Percentiles rank a stretch among this genome's conserved stretches.
phyloP scores from a whole-genome alignment of 2,113 vertebrate genomes.

The Channa maculata region DNA sequence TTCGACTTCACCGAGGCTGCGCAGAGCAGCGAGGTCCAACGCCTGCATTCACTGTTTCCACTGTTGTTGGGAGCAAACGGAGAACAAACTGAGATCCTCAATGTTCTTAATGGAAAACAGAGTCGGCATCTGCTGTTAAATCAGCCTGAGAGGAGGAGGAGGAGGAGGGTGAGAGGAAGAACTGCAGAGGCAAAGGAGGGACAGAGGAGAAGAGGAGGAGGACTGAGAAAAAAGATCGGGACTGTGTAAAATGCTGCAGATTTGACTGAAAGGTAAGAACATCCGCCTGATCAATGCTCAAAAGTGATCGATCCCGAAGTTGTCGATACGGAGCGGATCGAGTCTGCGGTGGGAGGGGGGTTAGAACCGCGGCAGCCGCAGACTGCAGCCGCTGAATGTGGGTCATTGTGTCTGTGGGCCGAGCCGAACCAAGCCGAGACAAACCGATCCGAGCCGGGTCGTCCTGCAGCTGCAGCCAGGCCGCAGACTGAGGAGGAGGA shows the following conservation, averaged over 20 bases:
- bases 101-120: not conserved
- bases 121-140: not conserved
- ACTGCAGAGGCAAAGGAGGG: slow-evolving; percentile 1
- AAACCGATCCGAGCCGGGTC: slow-evolving; percentile 33
- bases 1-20: slow-evolving; percentile 54
- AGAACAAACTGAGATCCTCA: not conserved
- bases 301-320: slow-evolving; percentile 17
- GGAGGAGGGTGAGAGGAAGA: slow-evolving; percentile 7
- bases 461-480: slow-evolving; percentile 46
- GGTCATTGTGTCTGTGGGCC: slow-evolving; percentile 78
- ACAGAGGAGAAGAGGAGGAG: slow-evolving; percentile 18
- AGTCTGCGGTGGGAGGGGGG: slow-evolving; percentile 15
- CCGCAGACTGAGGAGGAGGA: slow-evolving; percentile 38
- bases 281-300: slow-evolving; percentile 32
- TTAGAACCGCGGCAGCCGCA: slow-evolving; percentile 25
- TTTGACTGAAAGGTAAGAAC: slow-evolving; percentile 73
- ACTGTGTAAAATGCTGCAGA: slow-evolving; percentile 58
- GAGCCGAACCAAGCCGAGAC: slow-evolving; percentile 44
- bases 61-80: slow-evolving; percentile 28
- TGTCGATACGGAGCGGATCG: slow-evolving; percentile 23
- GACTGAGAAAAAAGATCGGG: slow-evolving; percentile 20
- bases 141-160: not conserved
- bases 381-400: slow-evolving; percentile 59
- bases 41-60: slow-evolving; percentile 35
- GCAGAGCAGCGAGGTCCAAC: slow-evolving; percentile 41